phyloP scores from a whole-genome alignment of 2,888 invertebrate species.

The Calliphora vomitoria region DNA sequence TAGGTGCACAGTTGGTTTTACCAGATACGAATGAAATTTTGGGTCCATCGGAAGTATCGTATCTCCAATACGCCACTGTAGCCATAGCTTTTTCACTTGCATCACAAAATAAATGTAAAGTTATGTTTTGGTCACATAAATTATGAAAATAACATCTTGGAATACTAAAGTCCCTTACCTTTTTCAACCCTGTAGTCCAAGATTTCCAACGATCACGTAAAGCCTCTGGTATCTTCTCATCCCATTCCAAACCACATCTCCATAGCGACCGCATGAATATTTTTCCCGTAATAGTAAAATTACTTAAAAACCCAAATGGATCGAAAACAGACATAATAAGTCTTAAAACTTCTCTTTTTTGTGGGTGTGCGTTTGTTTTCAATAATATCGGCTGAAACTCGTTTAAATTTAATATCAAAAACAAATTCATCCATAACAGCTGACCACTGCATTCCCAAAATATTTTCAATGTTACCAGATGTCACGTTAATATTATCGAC shows the following conservation, averaged over 20 bases:
- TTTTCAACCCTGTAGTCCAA: neutral
- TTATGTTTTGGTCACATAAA: neutral
- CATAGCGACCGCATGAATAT: constrained; percentile 21
- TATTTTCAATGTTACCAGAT: constrained; percentile 54
- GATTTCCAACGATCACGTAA: constrained; percentile 7
- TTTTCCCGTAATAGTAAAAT: constrained; percentile 13
- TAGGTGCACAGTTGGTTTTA: constrained; percentile 39
- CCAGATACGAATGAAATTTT: constrained; percentile 44
- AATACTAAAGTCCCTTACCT: neutral
- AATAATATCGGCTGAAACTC: neutral
- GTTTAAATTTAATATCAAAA: constrained; percentile 66
- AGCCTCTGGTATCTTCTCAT: constrained; percentile 15
- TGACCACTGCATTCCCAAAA: constrained; percentile 75
- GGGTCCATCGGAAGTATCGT: neutral
- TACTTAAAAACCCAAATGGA: constrained; percentile 15
- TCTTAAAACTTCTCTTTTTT: constrained; percentile 8
- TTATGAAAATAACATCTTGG: constrained; percentile 49
- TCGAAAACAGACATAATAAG: constrained; percentile 25
- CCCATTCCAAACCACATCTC: constrained; percentile 18
- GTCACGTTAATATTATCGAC: constrained; percentile 72
- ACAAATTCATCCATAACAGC: constrained; percentile 65
- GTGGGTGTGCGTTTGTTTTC: constrained; percentile 5
- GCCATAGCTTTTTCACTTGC: constrained; percentile 48
- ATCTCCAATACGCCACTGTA: constrained; percentile 26
- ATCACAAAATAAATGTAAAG: constrained; percentile 48